A percentile compares a stretch with the other conserved stretches of the same genome.
phyloP scores from a whole-genome alignment of 2,888 invertebrate genomes.

The Heliconius ismenius region DNA sequence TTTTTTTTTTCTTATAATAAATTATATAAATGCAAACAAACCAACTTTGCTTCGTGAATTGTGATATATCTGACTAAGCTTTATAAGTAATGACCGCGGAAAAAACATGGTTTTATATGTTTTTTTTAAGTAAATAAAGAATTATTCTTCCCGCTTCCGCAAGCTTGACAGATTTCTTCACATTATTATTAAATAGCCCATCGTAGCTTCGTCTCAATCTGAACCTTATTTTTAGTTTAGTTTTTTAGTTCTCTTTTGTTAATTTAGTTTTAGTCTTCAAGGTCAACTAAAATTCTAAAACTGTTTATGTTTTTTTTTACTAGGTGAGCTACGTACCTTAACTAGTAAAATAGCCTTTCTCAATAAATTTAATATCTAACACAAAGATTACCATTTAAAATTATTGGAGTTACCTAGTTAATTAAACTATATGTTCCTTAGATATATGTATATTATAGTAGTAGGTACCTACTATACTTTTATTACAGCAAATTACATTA shows the following conservation, averaged over 20 bases:
- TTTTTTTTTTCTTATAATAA: neutral
- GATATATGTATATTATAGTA: no score
- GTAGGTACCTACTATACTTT: neutral
- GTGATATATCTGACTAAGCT: neutral
- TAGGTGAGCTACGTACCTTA: no score
- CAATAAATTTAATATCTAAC: no score
- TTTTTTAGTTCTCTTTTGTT: no score
- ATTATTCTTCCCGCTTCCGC: slow-evolving; percentile 7
- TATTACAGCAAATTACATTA: neutral
- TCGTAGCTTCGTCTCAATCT: neutral
- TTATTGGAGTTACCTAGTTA: no score
- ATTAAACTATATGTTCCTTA: no score
- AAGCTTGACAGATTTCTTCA: slow-evolving; percentile 10
- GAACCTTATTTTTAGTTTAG: neutral
- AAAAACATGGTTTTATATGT: neutral
- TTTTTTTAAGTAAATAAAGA: slow-evolving; percentile 8
- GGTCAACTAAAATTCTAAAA: no score
- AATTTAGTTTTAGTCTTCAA: no score
- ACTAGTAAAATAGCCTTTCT: no score
- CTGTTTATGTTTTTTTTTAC: no score
- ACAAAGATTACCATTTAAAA: no score
- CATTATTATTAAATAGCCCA: neutral
- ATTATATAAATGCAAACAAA: neutral
- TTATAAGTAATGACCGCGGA: slow-evolving; percentile 9
- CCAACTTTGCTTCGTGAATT: neutral